Conservation (phyloP, 2,888 invertebrate genomes). For the Drosophila suboccidentalis region DNA sequence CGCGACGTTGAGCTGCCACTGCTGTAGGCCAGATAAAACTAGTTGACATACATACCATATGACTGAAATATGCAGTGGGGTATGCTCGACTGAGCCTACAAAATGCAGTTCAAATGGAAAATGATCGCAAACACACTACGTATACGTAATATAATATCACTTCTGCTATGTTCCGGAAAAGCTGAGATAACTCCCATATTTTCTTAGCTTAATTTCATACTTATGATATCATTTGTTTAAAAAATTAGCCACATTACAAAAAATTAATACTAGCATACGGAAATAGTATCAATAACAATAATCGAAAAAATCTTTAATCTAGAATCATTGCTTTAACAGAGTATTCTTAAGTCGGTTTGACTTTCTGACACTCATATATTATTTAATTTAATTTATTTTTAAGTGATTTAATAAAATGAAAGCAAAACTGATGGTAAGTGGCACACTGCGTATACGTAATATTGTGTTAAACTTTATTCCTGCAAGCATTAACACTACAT, state of each 20-base stretch:
- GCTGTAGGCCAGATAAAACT: constrained; percentile 73
- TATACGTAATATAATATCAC: neutral
- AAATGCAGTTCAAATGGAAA: no score
- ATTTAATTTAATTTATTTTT: neutral
- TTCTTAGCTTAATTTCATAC: no score
- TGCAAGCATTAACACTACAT: neutral
- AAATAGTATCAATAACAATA: no score
- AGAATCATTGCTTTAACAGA: neutral
- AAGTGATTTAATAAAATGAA: neutral
- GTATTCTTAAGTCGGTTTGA: neutral
- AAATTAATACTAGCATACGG: no score
- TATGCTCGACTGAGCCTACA: constrained; percentile 19
- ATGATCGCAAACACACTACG: neutral
- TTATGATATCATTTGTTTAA: no score
- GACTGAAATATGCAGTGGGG: constrained; percentile 7
- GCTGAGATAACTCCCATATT: no score
- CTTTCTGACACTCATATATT: neutral
- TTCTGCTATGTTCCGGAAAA: no score
- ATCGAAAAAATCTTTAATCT: no score
- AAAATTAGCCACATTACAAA: no score
- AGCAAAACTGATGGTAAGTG: neutral
- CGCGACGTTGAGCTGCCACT: constrained; percentile 35
- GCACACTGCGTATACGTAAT: neutral
- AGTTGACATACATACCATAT: constrained; percentile 69
- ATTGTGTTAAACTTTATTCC: neutral